Percentiles rank a stretch among this genome's conserved stretches.
These are phyloP conservation scores for Sarcoramphus papa DNA, from an alignment of 2,797 vertebrate genomes.

Conservation along the genomic window DNA sequence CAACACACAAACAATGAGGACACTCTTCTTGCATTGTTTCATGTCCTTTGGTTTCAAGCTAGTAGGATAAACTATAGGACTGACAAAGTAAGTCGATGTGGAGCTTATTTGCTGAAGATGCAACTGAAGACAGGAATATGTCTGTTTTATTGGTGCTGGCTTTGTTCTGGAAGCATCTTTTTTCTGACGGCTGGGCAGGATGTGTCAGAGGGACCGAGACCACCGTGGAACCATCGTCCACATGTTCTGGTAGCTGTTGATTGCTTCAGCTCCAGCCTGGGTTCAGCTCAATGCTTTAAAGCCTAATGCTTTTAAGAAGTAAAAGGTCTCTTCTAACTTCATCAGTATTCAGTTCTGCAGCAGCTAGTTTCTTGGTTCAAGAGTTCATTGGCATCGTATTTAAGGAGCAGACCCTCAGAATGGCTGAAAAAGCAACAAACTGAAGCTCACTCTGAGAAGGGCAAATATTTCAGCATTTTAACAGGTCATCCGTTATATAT, in stretches of 20 bases:
- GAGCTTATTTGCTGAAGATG: not conserved
- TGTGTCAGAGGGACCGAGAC: not conserved
- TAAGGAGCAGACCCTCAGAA: not conserved
- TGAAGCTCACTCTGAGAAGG: not conserved
- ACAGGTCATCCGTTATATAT: not conserved
- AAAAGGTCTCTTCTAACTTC: not conserved
- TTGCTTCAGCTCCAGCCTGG: not conserved
- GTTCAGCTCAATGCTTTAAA: not conserved
- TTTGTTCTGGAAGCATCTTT: not conserved
- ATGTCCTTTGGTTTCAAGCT: not conserved
- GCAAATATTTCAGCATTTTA: not conserved
- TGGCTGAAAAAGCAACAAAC: not conserved
- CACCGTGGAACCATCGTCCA: rapidly evolving
- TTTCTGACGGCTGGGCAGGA: not conserved
- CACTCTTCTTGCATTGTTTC: not conserved
- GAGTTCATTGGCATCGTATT: not conserved
- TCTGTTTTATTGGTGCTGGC: not conserved
- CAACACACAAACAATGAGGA: not conserved
- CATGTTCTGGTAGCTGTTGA: not conserved
- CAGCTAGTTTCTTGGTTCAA: not conserved
- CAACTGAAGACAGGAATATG: not conserved
- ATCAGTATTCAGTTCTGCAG: not conserved
- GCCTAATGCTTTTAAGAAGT: not conserved
- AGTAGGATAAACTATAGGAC: not conserved
- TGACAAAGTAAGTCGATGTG: not conserved